Conservation (phyloP, 2,797 vertebrate genomes). For the Enteromius trimaculatus region DNA sequence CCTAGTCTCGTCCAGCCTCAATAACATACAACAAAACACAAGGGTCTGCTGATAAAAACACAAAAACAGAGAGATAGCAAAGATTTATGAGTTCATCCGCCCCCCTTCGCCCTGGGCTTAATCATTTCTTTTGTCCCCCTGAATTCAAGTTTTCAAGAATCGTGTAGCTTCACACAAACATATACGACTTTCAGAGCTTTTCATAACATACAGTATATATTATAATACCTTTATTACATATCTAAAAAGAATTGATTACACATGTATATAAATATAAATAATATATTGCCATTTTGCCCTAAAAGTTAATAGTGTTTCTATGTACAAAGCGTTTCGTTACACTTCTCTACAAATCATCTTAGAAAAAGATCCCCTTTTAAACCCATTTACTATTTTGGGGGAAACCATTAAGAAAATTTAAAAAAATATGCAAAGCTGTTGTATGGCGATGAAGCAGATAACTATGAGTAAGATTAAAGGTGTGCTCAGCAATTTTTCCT, state of each 20-base stretch:
- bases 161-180: constrained; percentile 15
- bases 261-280: neutral
- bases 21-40: constrained; percentile 75
- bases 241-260: neutral
- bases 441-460: neutral
- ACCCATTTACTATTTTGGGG: neutral
- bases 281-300: neutral
- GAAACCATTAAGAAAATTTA: neutral
- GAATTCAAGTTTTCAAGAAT: constrained; percentile 9
- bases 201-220: neutral
- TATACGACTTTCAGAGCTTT: neutral
- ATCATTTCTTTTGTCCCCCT: constrained; percentile 39
- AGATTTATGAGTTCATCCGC: constrained; percentile 69
- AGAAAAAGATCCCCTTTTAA: neutral
- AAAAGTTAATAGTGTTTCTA: neutral
- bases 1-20: constrained; percentile 67
- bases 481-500: neutral
- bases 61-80: constrained; percentile 45
- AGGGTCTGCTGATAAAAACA: constrained; percentile 61
- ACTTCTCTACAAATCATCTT: neutral
- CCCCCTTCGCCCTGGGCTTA: constrained; percentile 51
- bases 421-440: neutral
- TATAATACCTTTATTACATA: neutral
- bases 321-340: neutral
- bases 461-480: neutral